phyloP scores from a whole-genome alignment of 2,888 invertebrate genomes.

The Anodontia alba region DNA sequence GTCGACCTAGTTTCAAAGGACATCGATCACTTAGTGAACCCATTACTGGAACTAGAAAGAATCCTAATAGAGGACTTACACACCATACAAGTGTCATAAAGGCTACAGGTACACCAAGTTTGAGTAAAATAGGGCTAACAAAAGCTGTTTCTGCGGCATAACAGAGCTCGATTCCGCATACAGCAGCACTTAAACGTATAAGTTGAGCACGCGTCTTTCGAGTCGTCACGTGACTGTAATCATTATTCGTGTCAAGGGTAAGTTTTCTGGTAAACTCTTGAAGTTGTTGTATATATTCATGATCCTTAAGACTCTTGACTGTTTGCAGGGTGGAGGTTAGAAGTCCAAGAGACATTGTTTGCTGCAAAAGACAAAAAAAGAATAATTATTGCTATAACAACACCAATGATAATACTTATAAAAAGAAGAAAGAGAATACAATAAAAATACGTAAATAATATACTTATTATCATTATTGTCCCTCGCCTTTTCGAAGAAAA shows the following conservation, averaged over 20 bases:
- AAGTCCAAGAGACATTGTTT: conserved; percentile 79
- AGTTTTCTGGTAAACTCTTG: conserved; percentile 56
- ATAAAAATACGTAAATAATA: neutral
- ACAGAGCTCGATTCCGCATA: conserved; percentile 98
- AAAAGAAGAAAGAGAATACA: neutral
- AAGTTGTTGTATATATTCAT: conserved; percentile 65
- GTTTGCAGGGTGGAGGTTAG: conserved; percentile 77
- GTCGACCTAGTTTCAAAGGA: conserved; percentile 91
- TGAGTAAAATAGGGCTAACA: conserved; percentile 96
- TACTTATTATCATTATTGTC: no score
- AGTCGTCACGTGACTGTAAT: conserved; percentile 63
- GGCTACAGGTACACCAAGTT: conserved; percentile 95
- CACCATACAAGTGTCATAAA: conserved; percentile 99
- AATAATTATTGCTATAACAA: neutral
- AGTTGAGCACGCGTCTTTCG: conserved; percentile 86
- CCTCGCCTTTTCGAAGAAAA: no score
- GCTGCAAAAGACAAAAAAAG: neutral
- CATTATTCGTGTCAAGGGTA: conserved; percentile 42
- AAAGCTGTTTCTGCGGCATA: conserved; percentile 99
- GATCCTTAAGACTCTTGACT: conserved; percentile 74
- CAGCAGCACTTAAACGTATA: conserved; percentile 95
- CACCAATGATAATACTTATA: neutral
- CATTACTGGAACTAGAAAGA: conserved; percentile 90
- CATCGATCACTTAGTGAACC: conserved; percentile 97
- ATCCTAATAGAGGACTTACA: conserved; percentile 96